Base-by-base conservation (phyloP, 2,113 vertebrate genomes). In the Xyliphius kryptos region DNA sequence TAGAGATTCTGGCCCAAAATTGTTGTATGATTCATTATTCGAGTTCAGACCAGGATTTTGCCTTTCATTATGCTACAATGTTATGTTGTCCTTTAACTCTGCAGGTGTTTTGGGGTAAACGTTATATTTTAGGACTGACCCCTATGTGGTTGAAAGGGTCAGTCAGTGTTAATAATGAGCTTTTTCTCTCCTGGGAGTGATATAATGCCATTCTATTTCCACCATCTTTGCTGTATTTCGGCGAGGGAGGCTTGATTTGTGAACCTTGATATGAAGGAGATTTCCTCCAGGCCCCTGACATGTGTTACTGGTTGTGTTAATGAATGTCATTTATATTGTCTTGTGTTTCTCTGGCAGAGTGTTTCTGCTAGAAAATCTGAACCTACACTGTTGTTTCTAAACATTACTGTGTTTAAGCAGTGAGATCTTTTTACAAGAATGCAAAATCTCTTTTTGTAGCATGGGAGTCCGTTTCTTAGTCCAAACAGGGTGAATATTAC, bases 251-350 rank as follows among this genome's bases (percentile, higher is more conserved):
- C 44, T 55, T 68, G 51, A 19, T 61, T 61, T 55, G 57, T 32
- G 44, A 46, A 49, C 49, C n/a, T 36, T 48, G 51, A 56, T 63
- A n/a, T 64, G 58, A 46, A 55, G 50, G 41, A 53, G 48, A 50
- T 13, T 66, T 50, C 56, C 61, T 75, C 57, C 55, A 62, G 66
- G 61, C 50, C 48, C 47, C 54, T 68, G 66, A 71, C 55, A 75
- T 69, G 69, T 75, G 61, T 49, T 70, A 65, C 56, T 56, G 53
- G 66, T 32, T 74, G 72, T 63, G 50, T 58, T 74, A 74, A 74
- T 74, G 73, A 68, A 53, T 53, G 40, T 66, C 61, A 64, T 74
- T 74, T 68, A 66, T 68, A 49, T 66, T 68, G 66, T 68, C 21
- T 21, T 71, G 62, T 71, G 61, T 59, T 65, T 66, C 61, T 51